Evolutionary conservation across 2,888 invertebrate genomes (phyloP).

Genomic region (Lissocephala sabroskyi): DNA sequence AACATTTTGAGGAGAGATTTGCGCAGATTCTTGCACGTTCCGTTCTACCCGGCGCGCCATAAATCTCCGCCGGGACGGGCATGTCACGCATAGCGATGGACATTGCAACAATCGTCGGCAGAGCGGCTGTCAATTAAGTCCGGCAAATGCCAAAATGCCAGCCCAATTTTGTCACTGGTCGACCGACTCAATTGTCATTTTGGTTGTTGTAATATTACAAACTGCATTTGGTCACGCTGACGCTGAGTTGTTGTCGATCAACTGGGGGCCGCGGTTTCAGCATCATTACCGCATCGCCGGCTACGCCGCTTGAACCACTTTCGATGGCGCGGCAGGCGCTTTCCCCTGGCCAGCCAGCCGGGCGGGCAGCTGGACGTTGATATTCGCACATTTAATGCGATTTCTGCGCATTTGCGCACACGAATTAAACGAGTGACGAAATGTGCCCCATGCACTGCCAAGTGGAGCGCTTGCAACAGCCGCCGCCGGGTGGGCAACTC

Average conservation of each 20-base stretch:
- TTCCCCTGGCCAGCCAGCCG: neutral
- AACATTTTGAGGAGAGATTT: constrained; percentile 46
- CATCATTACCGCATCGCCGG: constrained; percentile 60
- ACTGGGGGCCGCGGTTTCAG: constrained; percentile 30
- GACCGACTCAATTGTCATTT: constrained; percentile 42
- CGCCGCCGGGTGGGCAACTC: neutral
- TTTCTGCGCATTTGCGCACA: constrained; percentile 62
- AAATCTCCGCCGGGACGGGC: constrained; percentile 25
- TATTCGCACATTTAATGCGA: constrained; percentile 63
- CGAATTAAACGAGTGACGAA: constrained; percentile 58
- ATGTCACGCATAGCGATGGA: neutral
- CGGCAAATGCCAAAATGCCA: constrained; percentile 30
- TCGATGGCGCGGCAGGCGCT: constrained; percentile 17
- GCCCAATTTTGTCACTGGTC: constrained; percentile 56
- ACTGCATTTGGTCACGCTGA: constrained; percentile 49
- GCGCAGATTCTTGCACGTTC: constrained; percentile 51
- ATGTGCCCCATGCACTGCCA: constrained; percentile 13
- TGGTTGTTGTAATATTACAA: constrained; percentile 6
- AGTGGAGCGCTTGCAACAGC: neutral
- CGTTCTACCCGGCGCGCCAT: constrained; percentile 39
- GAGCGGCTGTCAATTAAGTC: constrained; percentile 50
- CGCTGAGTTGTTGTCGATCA: too few species aligned
- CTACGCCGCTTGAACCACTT: constrained; percentile 52
- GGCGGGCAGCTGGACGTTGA: constrained; percentile 8
- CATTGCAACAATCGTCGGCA: neutral